Evolutionary conservation across 2,888 invertebrate genomes (phyloP), one percentile per base, ranked within the genome.

Genomic region (Horisme vitalbata): DNA sequence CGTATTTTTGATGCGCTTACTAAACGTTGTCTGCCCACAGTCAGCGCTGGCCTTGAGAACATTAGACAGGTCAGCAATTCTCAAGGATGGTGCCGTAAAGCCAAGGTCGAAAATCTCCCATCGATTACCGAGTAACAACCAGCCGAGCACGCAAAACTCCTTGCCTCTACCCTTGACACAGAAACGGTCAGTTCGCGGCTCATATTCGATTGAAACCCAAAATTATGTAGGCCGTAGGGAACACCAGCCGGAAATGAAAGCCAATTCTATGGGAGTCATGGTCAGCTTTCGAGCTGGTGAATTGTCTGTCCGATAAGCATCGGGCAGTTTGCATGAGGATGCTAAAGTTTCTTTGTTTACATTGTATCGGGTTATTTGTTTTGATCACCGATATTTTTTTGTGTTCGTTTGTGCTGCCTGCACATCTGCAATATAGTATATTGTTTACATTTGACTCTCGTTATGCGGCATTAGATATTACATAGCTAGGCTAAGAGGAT

Each of bases 81-180:
- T 71, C 79, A 83, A 84, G 84, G 85, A 83, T 83, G 71, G 71
- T 64, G 68, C 52, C 69, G 72, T 73, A 62, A 55, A 75, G 68
- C 71, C 84, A 88, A 89, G 88, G 89, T 85, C 83, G 75, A 61
- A 80, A 82, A 84, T 87, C 84, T 84, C 78, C 65, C 84, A 87
- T 87, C 88, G 85, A 87, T 87, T 86, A 75, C 63, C 63, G 48
- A 67, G 61, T 57, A 64, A 56, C 64, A 63, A 65, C 64, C 68
- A 60, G 59, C 51, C 60, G 51, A 68, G 72, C 88, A 88, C 88
- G 88, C 89, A 83, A 87, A 87, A 82, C 82, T 79, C 70, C 76
- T 70, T 63, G 68, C 68, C 71, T 61, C 61, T 77, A 76, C 75
- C 88, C 88, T 89, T 89, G 88, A 85, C 88, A 87, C 82, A 88